Conservation (phyloP, 2,113 vertebrate species). For the Pachypanchax playfairii region DNA sequence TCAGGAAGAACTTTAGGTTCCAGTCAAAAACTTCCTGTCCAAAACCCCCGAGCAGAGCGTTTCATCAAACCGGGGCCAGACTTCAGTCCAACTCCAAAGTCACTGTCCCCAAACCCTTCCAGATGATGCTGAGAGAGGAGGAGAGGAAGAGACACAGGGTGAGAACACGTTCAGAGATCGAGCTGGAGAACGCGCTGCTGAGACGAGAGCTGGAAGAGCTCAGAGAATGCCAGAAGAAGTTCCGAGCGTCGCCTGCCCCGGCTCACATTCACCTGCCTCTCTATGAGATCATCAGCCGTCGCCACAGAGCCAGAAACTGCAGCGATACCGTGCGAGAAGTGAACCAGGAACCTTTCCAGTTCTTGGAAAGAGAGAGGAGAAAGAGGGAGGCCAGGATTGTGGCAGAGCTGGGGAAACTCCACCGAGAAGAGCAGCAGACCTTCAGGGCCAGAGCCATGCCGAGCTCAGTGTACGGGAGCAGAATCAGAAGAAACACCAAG, state of each 20-base stretch:
- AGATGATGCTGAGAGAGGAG: conserved; percentile 91
- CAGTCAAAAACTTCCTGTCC: conserved; percentile 17
- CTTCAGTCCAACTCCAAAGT: conserved; percentile 76
- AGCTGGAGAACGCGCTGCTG: conserved; percentile 80
- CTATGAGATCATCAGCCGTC: conserved; percentile 78
- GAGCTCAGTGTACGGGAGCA: conserved; percentile 75
- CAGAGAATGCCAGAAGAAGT: conserved; percentile 86
- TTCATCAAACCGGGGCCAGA: conserved; percentile 15
- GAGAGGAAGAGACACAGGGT: conserved; percentile 81
- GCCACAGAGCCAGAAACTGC: conserved; percentile 46
- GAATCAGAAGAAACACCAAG: conserved; percentile 28
- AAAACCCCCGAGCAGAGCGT: neutral
- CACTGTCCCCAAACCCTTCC: conserved; percentile 91
- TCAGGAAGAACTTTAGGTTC: conserved; percentile 32
- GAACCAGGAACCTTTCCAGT: conserved; percentile 81
- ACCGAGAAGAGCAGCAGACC: conserved; percentile 64
- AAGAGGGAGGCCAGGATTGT: conserved; percentile 81
- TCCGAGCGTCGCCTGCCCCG: conserved; percentile 88
- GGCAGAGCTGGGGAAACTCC: conserved; percentile 75
- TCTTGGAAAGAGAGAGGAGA: conserved; percentile 86
- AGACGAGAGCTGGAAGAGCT: conserved; percentile 86
- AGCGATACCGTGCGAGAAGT: conserved; percentile 45
- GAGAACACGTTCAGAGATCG: conserved; percentile 82
- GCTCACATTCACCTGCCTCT: conserved; percentile 81
- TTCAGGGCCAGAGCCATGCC: conserved; percentile 90